phyloP scores from a whole-genome alignment of 2,888 invertebrate genomes.

The Scaptodrosophila latifasciaeformis region DNA sequence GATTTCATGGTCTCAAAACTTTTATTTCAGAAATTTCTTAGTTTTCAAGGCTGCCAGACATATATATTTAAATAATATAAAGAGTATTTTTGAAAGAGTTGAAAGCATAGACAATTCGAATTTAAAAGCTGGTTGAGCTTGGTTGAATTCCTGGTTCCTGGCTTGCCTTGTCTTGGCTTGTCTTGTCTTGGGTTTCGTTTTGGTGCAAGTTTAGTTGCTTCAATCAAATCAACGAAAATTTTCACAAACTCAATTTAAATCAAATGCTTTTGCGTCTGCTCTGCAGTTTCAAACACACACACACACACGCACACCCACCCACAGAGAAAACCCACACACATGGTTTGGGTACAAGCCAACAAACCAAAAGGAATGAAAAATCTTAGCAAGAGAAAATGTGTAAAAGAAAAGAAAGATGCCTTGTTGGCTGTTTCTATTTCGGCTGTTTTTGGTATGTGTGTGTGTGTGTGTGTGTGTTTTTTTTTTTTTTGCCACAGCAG shows the following conservation, averaged over 20 bases:
- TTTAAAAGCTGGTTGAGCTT: too few species aligned
- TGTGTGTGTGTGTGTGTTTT: too few species aligned
- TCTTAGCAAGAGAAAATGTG: conserved; percentile 4
- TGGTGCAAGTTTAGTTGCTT: conserved; percentile 66
- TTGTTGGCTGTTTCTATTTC: conserved; percentile 50
- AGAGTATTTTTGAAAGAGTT: neutral
- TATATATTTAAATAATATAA: neutral
- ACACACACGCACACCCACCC: conserved; percentile 13
- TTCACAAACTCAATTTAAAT: conserved; percentile 67
- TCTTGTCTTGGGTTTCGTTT: conserved; percentile 3
- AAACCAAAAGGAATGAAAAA: too few species aligned
- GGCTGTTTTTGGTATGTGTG: conserved; percentile 39
- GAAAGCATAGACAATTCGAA: neutral
- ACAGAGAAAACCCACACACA: conserved; percentile 7
- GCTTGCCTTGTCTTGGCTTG: conserved; percentile 37
- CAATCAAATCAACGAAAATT: conserved; percentile 68
- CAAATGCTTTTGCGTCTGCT: conserved; percentile 64
- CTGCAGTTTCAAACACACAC: conserved; percentile 33
- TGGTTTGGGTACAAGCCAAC: conserved; percentile 11
- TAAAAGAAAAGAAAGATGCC: conserved; percentile 46
- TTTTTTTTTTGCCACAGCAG: conserved; percentile 63
- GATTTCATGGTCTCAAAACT: too few species aligned
- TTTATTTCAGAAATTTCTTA: too few species aligned
- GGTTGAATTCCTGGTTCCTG: too few species aligned
- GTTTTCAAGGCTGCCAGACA: too few species aligned